A percentile compares a stretch with the other conserved stretches of the same genome.
Conservation (phyloP, 2,888 invertebrate genomes). For the Dynastes grantii region DNA sequence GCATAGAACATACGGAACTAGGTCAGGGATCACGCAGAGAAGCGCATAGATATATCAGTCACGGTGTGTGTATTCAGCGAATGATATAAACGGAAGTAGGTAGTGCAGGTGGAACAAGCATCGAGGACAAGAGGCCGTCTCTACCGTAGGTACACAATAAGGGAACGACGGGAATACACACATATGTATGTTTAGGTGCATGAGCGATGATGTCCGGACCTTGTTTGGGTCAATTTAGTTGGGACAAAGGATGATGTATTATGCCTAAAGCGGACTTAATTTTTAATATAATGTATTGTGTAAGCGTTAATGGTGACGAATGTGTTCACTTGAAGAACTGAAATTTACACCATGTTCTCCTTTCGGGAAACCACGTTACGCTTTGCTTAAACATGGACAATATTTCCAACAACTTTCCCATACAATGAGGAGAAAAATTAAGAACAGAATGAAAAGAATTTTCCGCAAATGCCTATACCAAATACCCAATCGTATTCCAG, state of each 20-base stretch:
- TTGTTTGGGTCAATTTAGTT: slow-evolving; percentile 20
- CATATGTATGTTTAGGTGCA: slow-evolving; percentile 1
- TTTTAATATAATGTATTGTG: not conserved
- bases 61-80: not conserved
- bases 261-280: not conserved
- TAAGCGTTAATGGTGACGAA: not conserved
- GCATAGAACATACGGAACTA: slow-evolving; percentile 2
- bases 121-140: not conserved
- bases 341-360: not conserved
- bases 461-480: too few species aligned
- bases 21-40: not conserved
- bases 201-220: slow-evolving; percentile 24
- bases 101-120: slow-evolving; percentile 5
- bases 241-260: not conserved
- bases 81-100: slow-evolving; percentile 4
- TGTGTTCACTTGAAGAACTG: not conserved
- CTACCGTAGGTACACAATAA: not conserved
- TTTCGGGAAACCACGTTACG: not conserved
- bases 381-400: not conserved
- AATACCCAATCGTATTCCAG: too few species aligned
- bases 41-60: not conserved
- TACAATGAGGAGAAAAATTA: too few species aligned
- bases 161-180: slow-evolving; percentile 1
- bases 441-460: too few species aligned
- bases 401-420: not conserved